These are phyloP conservation scores for Amphipoea lucens DNA, from an alignment of 2,888 invertebrate genomes.

Conservation along the genomic window DNA sequence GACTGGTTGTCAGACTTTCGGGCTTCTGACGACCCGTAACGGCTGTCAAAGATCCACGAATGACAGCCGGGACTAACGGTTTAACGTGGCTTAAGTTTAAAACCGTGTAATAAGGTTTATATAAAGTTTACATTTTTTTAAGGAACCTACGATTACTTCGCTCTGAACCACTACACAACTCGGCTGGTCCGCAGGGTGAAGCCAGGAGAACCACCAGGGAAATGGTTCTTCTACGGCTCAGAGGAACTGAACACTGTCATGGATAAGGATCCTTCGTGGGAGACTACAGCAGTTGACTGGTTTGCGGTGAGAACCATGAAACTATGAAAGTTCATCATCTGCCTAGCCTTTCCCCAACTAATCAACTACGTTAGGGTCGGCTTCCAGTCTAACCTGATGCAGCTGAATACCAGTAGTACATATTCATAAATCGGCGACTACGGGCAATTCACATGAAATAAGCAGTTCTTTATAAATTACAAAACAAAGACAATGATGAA, in stretches of 20 bases:
- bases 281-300: constrained; percentile 55
- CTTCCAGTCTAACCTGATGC: too few relatives aligned
- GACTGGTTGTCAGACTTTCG: too few relatives aligned
- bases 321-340: not conserved
- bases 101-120: not conserved
- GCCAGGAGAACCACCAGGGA: constrained; percentile 51
- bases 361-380: too few relatives aligned
- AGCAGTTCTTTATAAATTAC: too few relatives aligned
- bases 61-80: too few relatives aligned
- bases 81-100: too few relatives aligned
- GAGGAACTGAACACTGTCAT: constrained; percentile 65
- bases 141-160: constrained; percentile 86
- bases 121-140: not conserved
- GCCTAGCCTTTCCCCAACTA: too few relatives aligned
- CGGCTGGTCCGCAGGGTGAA: constrained; percentile 60
- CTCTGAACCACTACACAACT: constrained; percentile 87
- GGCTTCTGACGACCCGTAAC: too few relatives aligned
- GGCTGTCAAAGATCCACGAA: too few relatives aligned
- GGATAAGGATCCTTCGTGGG: constrained; percentile 60
- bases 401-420: too few relatives aligned
- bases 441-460: not conserved
- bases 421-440: too few relatives aligned
- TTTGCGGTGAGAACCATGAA: constrained; percentile 58
- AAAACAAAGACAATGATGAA: too few relatives aligned
- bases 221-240: constrained; percentile 68